Percentiles rank a stretch among this genome's conserved stretches.
phyloP scores from a whole-genome alignment of 1,140 invertebrate genomes.

The Drosophila parvula region DNA sequence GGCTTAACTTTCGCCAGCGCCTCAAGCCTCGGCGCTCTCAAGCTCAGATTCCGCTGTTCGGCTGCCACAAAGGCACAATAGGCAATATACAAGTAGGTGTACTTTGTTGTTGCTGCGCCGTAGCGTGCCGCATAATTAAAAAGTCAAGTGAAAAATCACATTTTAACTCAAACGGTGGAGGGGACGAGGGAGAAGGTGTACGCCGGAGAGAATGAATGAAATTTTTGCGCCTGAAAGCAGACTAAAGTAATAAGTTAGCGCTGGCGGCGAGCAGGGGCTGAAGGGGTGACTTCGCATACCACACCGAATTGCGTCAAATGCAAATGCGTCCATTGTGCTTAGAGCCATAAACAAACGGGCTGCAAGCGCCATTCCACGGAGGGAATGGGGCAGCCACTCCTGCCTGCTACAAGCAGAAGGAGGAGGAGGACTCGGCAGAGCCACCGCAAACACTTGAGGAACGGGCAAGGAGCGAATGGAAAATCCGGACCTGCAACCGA shows the following conservation, averaged over 20 bases:
- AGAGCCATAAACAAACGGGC: slow-evolving; percentile 34
- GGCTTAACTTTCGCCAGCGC: slow-evolving; percentile 64
- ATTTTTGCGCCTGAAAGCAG: slow-evolving; percentile 78
- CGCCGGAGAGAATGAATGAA: slow-evolving; percentile 63
- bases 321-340: slow-evolving; percentile 73
- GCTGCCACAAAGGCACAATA: slow-evolving; percentile 59
- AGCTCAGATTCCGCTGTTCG: slow-evolving; percentile 6
- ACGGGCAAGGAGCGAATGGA: slow-evolving; percentile 61
- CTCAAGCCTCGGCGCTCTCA: background rate
- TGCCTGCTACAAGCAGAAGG: background rate
- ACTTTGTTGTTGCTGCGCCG: slow-evolving; percentile 48
- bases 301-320: slow-evolving; percentile 71
- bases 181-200: slow-evolving; percentile 8
- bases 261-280: background rate
- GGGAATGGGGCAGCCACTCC: background rate
- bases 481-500: slow-evolving; percentile 21
- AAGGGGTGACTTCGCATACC: slow-evolving; percentile 42
- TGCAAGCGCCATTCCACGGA: slow-evolving; percentile 60
- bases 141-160: slow-evolving; percentile 84
- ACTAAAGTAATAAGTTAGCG: slow-evolving; percentile 70
- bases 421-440: background rate
- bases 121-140: slow-evolving; percentile 79
- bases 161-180: slow-evolving; percentile 70
- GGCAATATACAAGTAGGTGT: slow-evolving; percentile 76
- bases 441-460: slow-evolving; percentile 68